Evolutionary conservation across 2,113 vertebrate species (phyloP).

Genomic region (Tympanuchus pallidicinctus): DNA sequence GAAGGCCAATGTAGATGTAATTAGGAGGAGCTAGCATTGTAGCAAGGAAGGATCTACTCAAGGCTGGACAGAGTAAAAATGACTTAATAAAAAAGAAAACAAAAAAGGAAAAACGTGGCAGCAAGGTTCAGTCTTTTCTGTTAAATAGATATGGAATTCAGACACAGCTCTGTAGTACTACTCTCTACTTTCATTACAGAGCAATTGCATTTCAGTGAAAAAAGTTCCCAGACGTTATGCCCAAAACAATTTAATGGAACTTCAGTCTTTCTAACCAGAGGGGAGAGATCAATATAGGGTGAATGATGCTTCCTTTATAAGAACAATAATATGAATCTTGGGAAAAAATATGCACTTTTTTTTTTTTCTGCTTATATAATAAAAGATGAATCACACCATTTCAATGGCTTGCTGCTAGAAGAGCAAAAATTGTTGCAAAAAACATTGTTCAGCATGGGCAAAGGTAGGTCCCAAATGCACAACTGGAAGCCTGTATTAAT

Average conservation of each 20-base stretch:
- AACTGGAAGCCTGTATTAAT: constrained; percentile 47
- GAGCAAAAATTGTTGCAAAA: constrained; percentile 44
- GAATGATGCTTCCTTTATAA: constrained; percentile 34
- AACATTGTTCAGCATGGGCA: neutral
- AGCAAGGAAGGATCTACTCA: neutral
- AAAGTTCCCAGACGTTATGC: neutral
- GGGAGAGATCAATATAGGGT: constrained; percentile 25
- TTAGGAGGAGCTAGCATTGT: neutral
- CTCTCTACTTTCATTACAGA: constrained; percentile 9
- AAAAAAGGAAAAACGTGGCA: neutral
- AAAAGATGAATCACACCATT: neutral
- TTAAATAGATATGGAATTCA: neutral
- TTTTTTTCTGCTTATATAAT: neutral
- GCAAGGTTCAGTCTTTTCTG: neutral
- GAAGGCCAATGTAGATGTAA: neutral
- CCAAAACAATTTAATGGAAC: neutral
- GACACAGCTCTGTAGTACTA: neutral
- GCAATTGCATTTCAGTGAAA: neutral
- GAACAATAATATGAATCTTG: neutral
- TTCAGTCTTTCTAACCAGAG: constrained; percentile 17
- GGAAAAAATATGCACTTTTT: neutral
- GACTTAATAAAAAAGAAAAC: neutral
- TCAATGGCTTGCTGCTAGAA: neutral
- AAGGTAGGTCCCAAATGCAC: constrained; percentile 22
- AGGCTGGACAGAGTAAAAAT: neutral